These are phyloP conservation scores for Caenorhabditis japonica DNA, from an alignment of 2,888 invertebrate species.

Conservation along the genomic window DNA sequence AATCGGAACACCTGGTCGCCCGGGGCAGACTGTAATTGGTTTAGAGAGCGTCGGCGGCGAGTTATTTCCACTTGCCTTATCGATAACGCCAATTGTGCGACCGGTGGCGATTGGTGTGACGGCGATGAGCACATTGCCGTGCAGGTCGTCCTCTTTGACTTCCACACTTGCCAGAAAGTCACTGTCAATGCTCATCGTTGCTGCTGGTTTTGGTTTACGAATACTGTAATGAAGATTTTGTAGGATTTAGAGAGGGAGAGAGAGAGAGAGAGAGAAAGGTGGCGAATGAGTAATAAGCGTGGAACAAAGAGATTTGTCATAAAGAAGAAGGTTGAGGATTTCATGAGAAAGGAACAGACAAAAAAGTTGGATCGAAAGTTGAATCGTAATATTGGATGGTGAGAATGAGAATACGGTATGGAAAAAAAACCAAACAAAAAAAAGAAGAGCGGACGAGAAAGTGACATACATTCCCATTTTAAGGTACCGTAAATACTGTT, in stretches of 20 bases:
- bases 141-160: constrained; percentile 58
- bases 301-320: neutral
- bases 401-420: no score
- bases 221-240: neutral
- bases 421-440: no score
- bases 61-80: constrained; percentile 61
- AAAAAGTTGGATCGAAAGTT: no score
- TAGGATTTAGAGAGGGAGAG: neutral
- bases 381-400: no score
- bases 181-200: constrained; percentile 71
- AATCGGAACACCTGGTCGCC: constrained; percentile 49
- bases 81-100: constrained; percentile 69
- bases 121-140: constrained; percentile 57
- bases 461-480: no score
- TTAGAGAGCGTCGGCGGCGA: neutral
- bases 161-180: constrained; percentile 71
- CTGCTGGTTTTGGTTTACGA: constrained; percentile 6
- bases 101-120: constrained; percentile 57
- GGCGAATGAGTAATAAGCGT: no score
- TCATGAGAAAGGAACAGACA: no score
- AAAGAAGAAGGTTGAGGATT: no score
- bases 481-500: no score
- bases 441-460: no score
- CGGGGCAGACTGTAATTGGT: constrained; percentile 1
- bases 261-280: no score